phyloP scores from a whole-genome alignment of 2,797 vertebrate genomes.

The Pangasius sanitwongsei region DNA sequence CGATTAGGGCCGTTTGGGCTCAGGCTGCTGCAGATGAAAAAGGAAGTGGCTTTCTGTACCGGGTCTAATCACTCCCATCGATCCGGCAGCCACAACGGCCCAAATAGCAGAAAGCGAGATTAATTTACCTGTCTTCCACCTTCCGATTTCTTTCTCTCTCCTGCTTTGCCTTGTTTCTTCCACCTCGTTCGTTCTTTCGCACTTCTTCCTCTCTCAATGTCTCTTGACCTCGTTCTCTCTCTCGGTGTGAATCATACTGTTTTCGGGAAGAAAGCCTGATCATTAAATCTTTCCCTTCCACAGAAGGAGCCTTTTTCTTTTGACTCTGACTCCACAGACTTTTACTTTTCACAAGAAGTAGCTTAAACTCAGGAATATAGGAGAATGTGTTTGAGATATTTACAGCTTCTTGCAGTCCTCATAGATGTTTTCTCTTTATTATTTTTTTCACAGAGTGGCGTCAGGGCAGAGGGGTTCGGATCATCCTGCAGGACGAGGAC shows the following conservation, averaged over 20 bases:
- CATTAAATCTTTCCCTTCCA: conserved; percentile 23
- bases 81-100: conserved; percentile 54
- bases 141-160: conserved; percentile 45
- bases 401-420: not conserved
- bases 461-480: conserved; percentile 87
- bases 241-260: conserved; percentile 17
- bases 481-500: conserved; percentile 95
- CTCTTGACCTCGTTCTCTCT: conserved; percentile 13
- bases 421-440: not conserved
- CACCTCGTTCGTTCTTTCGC: conserved; percentile 18
- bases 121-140: conserved; percentile 60
- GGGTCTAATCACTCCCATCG: conserved; percentile 64
- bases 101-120: conserved; percentile 60
- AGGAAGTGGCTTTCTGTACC: conserved; percentile 60
- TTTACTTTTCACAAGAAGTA: not conserved
- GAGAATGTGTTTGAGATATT: not conserved
- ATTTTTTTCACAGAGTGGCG: conserved; percentile 85
- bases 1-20: conserved; percentile 54
- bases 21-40: conserved; percentile 61
- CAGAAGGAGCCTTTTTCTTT: not conserved
- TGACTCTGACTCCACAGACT: not conserved
- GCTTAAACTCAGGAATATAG: not conserved
- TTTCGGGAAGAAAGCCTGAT: not conserved
- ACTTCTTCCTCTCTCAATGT: conserved; percentile 1
- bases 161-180: conserved; percentile 18